Percentiles rank a stretch among this genome's conserved stretches.
These are phyloP conservation scores for Caloenas nicobarica DNA, from an alignment of 2,113 vertebrate genomes.

Conservation along the genomic window DNA sequence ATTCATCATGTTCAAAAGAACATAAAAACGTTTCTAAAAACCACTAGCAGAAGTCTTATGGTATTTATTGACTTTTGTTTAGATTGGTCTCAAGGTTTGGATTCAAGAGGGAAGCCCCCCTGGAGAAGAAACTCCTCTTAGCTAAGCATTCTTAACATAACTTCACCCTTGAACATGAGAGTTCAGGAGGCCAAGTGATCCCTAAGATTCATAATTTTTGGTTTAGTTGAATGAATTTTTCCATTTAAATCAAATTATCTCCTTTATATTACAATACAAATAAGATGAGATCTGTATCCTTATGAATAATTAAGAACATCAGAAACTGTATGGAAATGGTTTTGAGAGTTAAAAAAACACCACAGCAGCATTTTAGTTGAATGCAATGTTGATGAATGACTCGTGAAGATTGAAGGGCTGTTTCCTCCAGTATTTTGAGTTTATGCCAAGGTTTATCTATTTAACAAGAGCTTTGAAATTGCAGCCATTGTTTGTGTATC, in stretches of 20 bases:
- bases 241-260: neutral
- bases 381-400: neutral
- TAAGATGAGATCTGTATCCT: neutral
- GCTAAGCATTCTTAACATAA: neutral
- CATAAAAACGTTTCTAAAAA: neutral
- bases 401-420: neutral
- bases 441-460: neutral
- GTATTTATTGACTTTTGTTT: neutral
- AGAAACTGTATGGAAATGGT: neutral
- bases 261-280: neutral
- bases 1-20: neutral
- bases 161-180: neutral
- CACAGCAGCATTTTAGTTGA: neutral
- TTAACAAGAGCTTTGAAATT: neutral
- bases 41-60: neutral
- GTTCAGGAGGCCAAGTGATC: neutral
- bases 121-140: neutral
- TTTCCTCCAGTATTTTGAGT: neutral
- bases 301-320: neutral
- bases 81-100: neutral
- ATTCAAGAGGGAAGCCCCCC: neutral
- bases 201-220: neutral
- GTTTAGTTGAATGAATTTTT: neutral
- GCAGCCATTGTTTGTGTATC: neutral
- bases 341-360: neutral